Percentiles rank a stretch among this genome's conserved stretches.
phyloP scores from a whole-genome alignment of 2,797 vertebrate genomes.

The Mormyrus hasselquistii region DNA sequence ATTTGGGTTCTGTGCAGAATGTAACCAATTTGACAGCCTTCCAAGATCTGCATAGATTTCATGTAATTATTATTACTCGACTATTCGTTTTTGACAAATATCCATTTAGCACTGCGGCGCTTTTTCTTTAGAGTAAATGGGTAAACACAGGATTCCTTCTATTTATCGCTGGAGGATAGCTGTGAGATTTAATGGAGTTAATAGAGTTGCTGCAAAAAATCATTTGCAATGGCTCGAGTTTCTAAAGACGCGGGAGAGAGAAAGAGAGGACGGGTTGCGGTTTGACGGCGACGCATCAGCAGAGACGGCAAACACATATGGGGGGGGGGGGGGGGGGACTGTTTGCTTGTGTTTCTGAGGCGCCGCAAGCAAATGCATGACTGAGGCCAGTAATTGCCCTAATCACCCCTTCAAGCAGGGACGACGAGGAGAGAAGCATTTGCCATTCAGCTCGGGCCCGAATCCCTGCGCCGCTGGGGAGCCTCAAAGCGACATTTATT shows the following conservation, averaged over 20 bases:
- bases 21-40: background rate
- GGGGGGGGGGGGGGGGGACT: background rate
- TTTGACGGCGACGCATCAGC: background rate
- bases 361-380: background rate
- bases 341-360: background rate
- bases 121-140: background rate
- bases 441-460: background rate
- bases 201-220: conserved; percentile 40
- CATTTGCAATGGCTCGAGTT: background rate
- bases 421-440: background rate
- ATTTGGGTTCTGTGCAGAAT: background rate
- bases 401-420: background rate
- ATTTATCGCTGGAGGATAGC: conserved; percentile 13
- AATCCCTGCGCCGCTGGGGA: background rate
- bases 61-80: conserved; percentile 3
- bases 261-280: background rate
- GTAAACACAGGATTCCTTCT: background rate
- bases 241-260: background rate
- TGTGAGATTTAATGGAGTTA: background rate
- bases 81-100: background rate
- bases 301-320: background rate
- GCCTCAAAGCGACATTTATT: background rate
- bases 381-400: conserved; percentile 6
- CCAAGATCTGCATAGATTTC: conserved; percentile 4
- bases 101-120: background rate